Conservation (phyloP, 2,888 invertebrate species). For the Lasioglossum marginatum region DNA sequence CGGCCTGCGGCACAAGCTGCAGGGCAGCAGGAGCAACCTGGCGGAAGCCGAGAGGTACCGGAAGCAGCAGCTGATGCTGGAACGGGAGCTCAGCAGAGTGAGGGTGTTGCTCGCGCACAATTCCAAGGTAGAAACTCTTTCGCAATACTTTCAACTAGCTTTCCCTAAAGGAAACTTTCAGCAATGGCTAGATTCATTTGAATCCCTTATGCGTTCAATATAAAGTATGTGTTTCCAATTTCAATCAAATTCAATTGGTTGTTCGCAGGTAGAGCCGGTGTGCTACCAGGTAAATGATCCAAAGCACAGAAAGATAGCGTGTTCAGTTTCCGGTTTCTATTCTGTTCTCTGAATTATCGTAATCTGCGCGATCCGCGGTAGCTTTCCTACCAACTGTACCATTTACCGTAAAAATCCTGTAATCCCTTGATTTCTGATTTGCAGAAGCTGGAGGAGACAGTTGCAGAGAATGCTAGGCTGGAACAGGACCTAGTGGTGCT, state of each 20-base stretch:
- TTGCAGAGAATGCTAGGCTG: conserved; percentile 94
- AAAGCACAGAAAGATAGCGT: conserved; percentile 47
- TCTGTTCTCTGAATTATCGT: conserved; percentile 30
- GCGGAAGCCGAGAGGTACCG: conserved; percentile 89
- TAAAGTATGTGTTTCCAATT: too few species aligned
- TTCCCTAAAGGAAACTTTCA: background rate
- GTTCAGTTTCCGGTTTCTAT: conserved; percentile 50
- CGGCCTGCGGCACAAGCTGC: conserved; percentile 88
- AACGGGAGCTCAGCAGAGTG: conserved; percentile 93
- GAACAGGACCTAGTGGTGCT: conserved; percentile 95
- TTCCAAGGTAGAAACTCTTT: conserved; percentile 89
- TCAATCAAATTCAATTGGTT: conserved; percentile 62
- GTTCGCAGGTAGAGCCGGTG: conserved; percentile 77
- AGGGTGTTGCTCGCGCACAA: conserved; percentile 95
- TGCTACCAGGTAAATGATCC: conserved; percentile 76
- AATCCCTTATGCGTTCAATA: too few species aligned
- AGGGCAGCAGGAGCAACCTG: conserved; percentile 87
- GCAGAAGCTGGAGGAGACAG: conserved; percentile 95
- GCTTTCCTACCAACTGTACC: background rate
- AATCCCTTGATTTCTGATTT: conserved; percentile 27
- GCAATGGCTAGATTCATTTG: too few species aligned
- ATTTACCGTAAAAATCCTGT: background rate
- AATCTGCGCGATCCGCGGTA: background rate
- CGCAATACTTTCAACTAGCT: background rate
- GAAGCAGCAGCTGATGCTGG: conserved; percentile 89